phyloP scores from a whole-genome alignment of 2,888 invertebrate species.

The Apotomis turbidana region DNA sequence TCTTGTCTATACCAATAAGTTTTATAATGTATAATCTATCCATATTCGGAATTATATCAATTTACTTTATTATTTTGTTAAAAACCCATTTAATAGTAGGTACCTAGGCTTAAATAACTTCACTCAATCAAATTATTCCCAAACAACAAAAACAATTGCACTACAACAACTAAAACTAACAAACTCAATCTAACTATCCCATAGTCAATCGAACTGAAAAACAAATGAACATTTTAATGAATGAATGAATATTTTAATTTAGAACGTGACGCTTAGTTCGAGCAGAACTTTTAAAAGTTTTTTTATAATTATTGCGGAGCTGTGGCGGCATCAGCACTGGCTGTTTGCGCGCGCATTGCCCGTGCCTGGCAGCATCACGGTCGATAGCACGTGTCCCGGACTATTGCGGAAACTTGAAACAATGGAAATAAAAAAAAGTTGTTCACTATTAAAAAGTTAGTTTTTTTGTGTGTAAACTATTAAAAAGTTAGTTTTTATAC shows the following conservation, averaged over 20 bases:
- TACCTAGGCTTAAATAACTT: no score
- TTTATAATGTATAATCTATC: no score
- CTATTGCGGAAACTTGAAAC: constrained; percentile 38
- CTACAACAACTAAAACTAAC: no score
- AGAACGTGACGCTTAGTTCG: background rate
- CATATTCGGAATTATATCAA: no score
- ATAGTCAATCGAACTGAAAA: constrained; percentile 7
- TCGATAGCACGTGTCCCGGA: constrained; percentile 62
- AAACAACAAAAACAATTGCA: no score
- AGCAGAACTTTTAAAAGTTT: constrained; percentile 13
- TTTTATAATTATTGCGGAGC: constrained; percentile 34
- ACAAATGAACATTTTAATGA: constrained; percentile 30
- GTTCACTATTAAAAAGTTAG: background rate
- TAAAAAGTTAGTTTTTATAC: no score
- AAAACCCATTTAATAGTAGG: no score
- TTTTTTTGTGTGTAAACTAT: no score
- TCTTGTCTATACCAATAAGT: no score
- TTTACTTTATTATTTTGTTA: no score
- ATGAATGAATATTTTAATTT: constrained; percentile 27
- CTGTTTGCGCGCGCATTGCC: constrained; percentile 52
- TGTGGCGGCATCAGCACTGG: constrained; percentile 45
- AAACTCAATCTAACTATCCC: no score
- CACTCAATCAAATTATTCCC: no score
- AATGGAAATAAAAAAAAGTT: constrained; percentile 9
- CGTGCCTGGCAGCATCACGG: constrained; percentile 55